These are phyloP conservation scores for Dione juno DNA, from an alignment of 2,888 invertebrate species.

Conservation along the genomic window DNA sequence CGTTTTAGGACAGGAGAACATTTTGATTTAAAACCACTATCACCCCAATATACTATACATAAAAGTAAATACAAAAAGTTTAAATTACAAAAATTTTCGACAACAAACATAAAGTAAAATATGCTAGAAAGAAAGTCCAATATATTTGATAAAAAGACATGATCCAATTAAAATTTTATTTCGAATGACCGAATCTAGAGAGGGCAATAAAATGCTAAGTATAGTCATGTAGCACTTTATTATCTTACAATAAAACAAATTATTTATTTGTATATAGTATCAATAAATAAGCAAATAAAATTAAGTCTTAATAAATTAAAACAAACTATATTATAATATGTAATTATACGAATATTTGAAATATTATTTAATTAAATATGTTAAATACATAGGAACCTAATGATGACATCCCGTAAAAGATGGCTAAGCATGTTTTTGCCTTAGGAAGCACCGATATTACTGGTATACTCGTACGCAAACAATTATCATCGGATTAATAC, in stretches of 20 bases:
- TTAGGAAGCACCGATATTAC: no score
- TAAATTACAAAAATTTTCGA: slow-evolving; percentile 33
- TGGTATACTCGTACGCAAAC: no score
- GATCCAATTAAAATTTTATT: slow-evolving; percentile 52
- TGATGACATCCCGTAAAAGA: no score
- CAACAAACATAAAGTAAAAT: slow-evolving; percentile 22
- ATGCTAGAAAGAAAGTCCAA: slow-evolving; percentile 40
- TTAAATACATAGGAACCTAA: no score
- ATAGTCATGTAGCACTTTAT: background rate
- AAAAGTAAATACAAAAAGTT: no score
- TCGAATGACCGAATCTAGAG: slow-evolving; percentile 43
- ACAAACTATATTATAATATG: background rate
- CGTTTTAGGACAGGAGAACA: no score
- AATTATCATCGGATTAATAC: no score
- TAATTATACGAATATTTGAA: no score
- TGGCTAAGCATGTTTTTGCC: no score
- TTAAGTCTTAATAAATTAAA: background rate
- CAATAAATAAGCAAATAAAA: background rate
- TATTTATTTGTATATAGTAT: background rate
- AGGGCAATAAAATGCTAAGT: slow-evolving; percentile 44
- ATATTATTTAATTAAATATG: no score
- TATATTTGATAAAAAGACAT: slow-evolving; percentile 48
- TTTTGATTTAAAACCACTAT: no score
- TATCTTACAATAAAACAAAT: background rate
- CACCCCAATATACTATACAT: no score